Evolutionary conservation across 1,140 invertebrate genomes (phyloP).

Genomic region (Lamellibrachia luymesi): DNA sequence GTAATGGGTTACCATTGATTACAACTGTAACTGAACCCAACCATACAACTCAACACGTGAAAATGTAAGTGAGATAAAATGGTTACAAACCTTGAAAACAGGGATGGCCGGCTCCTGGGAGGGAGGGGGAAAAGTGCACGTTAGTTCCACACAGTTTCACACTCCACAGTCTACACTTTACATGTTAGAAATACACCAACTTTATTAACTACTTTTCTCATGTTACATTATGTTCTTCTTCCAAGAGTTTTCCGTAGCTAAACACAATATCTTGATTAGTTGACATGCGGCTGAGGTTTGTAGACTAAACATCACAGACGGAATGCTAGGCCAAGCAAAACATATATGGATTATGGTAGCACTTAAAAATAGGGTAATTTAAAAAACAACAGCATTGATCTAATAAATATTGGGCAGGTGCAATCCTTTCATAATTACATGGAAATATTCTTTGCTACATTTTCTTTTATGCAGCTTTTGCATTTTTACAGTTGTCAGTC

Average conservation of each 20-base stretch:
- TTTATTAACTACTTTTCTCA: neutral
- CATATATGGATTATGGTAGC: neutral
- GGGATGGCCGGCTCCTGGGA: neutral
- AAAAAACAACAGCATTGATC: too few relatives aligned
- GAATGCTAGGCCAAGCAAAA: neutral
- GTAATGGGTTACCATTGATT: neutral
- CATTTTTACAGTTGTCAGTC: too few relatives aligned
- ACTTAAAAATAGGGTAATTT: neutral
- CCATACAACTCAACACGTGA: neutral
- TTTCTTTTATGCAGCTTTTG: too few relatives aligned
- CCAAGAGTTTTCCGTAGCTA: neutral
- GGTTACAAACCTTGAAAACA: neutral
- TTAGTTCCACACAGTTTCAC: neutral
- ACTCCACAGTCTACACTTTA: neutral
- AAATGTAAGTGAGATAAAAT: neutral
- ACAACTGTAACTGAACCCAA: neutral
- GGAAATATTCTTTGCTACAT: too few relatives aligned
- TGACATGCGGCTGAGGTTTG: neutral
- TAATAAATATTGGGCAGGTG: too few relatives aligned
- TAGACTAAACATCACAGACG: neutral
- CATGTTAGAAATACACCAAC: neutral
- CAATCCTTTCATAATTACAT: too few relatives aligned
- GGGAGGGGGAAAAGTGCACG: neutral
- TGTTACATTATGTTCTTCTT: neutral
- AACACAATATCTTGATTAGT: conserved; percentile 9